Conservation (phyloP, 2,113 vertebrate species). For the Pollimyrus isidori region DNA sequence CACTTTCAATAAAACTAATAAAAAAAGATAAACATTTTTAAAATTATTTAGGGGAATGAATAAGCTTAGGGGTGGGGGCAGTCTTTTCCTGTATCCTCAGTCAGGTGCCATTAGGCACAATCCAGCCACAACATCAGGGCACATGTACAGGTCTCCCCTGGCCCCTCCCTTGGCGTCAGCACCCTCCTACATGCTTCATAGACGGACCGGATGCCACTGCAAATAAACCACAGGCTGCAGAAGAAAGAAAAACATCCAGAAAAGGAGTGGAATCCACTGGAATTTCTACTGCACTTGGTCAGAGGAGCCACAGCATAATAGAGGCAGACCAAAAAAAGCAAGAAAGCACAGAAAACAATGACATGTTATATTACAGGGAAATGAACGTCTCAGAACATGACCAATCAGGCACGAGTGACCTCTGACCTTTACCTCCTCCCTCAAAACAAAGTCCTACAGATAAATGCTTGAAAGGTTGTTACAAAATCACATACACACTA, state of each 20-base stretch:
- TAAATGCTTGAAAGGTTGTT: background rate
- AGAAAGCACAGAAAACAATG: background rate
- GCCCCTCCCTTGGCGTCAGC: background rate
- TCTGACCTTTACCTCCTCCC: background rate
- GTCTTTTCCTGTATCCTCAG: background rate
- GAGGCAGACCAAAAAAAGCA: background rate
- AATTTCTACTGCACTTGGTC: background rate
- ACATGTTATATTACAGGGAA: background rate
- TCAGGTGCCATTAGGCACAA: background rate
- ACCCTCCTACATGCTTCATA: background rate
- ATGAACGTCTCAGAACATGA: background rate
- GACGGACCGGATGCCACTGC: background rate
- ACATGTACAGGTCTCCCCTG: conserved; percentile 3
- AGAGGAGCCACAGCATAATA: background rate
- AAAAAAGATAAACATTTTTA: background rate
- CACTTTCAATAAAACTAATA: background rate
- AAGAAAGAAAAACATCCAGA: background rate
- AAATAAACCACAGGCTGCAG: background rate
- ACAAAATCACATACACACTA: background rate
- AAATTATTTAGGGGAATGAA: background rate
- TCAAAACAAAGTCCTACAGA: background rate
- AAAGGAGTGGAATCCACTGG: conserved; percentile 5
- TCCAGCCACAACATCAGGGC: conserved; percentile 1
- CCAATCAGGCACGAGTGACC: background rate
- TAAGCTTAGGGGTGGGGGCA: background rate